These are phyloP conservation scores for Aradophagus sp. DNA, from an alignment of 1,140 invertebrate genomes.

Conservation along the genomic window DNA sequence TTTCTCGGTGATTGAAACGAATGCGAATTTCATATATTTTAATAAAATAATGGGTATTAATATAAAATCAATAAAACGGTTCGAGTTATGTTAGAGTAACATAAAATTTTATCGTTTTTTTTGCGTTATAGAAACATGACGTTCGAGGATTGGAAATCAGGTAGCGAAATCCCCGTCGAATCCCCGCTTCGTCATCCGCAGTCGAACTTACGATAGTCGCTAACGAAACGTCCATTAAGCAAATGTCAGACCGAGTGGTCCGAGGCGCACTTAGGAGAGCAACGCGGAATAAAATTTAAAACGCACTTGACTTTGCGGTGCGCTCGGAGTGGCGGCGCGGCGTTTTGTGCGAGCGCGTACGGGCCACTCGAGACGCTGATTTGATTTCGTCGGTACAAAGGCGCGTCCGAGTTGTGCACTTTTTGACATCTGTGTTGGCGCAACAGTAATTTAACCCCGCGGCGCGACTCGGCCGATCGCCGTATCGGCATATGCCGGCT, in stretches of 20 bases:
- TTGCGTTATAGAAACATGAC: too few species aligned
- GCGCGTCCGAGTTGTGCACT: constrained; percentile 51
- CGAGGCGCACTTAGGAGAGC: constrained; percentile 21
- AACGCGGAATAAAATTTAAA: constrained; percentile 35
- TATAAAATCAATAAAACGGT: too few species aligned
- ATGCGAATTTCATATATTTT: too few species aligned
- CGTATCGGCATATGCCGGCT: too few species aligned
- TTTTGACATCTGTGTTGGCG: constrained; percentile 60
- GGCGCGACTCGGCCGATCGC: too few species aligned
- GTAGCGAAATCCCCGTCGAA: not conserved
- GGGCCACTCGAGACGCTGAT: constrained; percentile 41
- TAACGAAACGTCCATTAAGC: constrained; percentile 22
- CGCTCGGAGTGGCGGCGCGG: not conserved
- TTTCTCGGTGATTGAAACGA: too few species aligned
- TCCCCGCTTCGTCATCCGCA: not conserved
- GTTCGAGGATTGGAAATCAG: too few species aligned
- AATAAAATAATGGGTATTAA: too few species aligned
- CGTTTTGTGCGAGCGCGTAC: constrained; percentile 20
- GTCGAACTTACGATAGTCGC: constrained; percentile 17
- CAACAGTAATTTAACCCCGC: constrained; percentile 48
- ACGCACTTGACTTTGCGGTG: constrained; percentile 44
- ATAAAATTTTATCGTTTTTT: too few species aligned
- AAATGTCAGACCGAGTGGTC: constrained; percentile 11
- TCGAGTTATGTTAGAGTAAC: too few species aligned
- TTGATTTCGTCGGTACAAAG: constrained; percentile 44